Base-by-base conservation (phyloP, 2,888 invertebrate genomes). In the Megalurothrips usitatus region DNA sequence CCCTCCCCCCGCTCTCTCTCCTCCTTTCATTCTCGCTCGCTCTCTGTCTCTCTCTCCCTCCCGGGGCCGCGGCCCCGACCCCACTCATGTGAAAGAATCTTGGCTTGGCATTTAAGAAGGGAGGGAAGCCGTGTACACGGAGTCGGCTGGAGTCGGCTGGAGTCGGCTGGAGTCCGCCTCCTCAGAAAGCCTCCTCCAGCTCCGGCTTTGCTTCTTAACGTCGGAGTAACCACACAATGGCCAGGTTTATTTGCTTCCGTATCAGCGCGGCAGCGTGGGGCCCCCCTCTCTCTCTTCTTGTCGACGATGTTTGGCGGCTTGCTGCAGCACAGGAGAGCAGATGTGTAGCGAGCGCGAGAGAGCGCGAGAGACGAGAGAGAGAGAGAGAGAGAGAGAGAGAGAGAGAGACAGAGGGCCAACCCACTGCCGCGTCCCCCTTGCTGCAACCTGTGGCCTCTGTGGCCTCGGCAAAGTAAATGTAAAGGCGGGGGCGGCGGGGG, bases 281-380 rank as follows among this genome's bases (percentile, higher is more conserved):
- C 47, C 19, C 58, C 52, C 79, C 52, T 68, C 49, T n/a, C 26
- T 58, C 26, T 63, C 48, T 48, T 79, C 68, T 79, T 58, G 28
- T 63, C 58, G 23, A 79, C 81, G 23, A 43, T 81, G 43, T 79
- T 79, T 81, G 26, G 58, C 63, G 3, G 4, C n/a, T n/a, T 19
- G 79, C 26, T n/a, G n/a, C n/a, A n/a, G n/a, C n/a, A n/a, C n/a
- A n/a, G n/a, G n/a, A n/a, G n/a, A 19, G 26, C 52, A 78, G 78
- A n/a, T 17, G 19, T 34, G n/a, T n/a, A n/a, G n/a, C n/a, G n/a
- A n/a, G n/a, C n/a, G n/a, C n/a, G n/a, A n/a, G n/a, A n/a, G n/a
- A n/a, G n/a, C n/a, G 43, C 26, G 34, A 58, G 17, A 80, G n/a
- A n/a, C n/a, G n/a, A n/a, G n/a, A n/a, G n/a, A n/a, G n/a, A n/a